Conservation (phyloP, 2,113 vertebrate genomes). For the Gadus chalcogrammus region DNA sequence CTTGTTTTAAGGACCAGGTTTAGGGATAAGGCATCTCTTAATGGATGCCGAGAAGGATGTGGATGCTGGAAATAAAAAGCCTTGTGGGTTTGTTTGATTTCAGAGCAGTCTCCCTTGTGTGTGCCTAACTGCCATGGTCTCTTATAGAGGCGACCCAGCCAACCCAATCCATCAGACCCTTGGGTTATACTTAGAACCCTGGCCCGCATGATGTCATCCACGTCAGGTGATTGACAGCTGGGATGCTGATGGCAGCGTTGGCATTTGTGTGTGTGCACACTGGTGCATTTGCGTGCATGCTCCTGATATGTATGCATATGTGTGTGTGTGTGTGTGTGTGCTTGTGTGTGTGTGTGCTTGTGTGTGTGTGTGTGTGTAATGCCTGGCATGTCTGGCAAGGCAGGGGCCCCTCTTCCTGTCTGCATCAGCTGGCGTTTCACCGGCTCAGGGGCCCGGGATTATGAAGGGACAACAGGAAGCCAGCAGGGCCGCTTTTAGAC, state of each 20-base stretch:
- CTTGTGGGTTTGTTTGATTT: too few relatives aligned
- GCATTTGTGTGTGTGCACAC: too few relatives aligned
- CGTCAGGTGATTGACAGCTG: not conserved
- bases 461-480: constrained; percentile 61
- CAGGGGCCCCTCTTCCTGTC: constrained; percentile 43
- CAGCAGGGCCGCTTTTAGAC: constrained; percentile 54
- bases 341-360: not conserved
- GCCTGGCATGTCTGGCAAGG: constrained; percentile 31
- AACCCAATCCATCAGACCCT: not conserved
- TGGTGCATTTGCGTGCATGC: constrained; percentile 23
- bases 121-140: too few relatives aligned
- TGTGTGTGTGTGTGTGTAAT: constrained; percentile 17
- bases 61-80: too few relatives aligned
- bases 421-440: constrained; percentile 30
- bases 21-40: too few relatives aligned
- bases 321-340: not conserved
- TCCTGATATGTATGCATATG: constrained; percentile 44
- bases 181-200: not conserved
- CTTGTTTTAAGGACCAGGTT: too few relatives aligned
- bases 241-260: not conserved
- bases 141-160: too few relatives aligned
- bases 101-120: too few relatives aligned
- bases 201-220: not conserved
- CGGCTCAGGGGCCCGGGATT: constrained; percentile 47
- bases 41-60: too few relatives aligned